Conservation (phyloP, 2,797 vertebrate genomes). For the Microctenopoma stevenorrisi region DNA sequence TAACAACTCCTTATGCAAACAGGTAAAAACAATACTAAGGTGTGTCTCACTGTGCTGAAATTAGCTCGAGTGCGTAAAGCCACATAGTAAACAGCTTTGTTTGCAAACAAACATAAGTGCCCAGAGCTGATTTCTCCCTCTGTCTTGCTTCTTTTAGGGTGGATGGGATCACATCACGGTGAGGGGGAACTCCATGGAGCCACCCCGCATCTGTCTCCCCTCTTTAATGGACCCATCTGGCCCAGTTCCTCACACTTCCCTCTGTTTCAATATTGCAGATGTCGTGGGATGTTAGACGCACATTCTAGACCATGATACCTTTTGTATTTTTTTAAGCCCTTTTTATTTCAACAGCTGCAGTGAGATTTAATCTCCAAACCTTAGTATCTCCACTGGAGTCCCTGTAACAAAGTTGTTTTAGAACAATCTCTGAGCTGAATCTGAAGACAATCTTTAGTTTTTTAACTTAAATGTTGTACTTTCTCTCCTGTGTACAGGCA, state of each 20-base stretch:
- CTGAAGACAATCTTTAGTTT: conserved; percentile 4
- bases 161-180: conserved; percentile 96
- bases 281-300: conserved; percentile 63
- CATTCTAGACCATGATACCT: conserved; percentile 11
- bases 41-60: not conserved
- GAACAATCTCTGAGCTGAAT: not conserved
- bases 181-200: conserved; percentile 88
- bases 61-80: not conserved
- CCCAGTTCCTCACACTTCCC: conserved; percentile 17
- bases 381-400: conserved; percentile 4
- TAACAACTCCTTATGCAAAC: not conserved
- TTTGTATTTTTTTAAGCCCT: conserved; percentile 20
- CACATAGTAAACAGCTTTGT: conserved; percentile 2
- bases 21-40: conserved; percentile 4
- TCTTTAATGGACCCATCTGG: conserved; percentile 31
- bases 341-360: conserved; percentile 6
- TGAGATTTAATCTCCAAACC: not conserved
- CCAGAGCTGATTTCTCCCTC: not conserved
- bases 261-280: conserved; percentile 66
- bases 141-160: conserved; percentile 80
- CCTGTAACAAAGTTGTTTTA: not conserved
- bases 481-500: not conserved
- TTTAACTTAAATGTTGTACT: not conserved
- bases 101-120: not conserved
- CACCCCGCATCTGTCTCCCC: conserved; percentile 56